Evolutionary conservation across 2,113 vertebrate genomes (phyloP).

Genomic region (Micronycteris hirsuta): DNA sequence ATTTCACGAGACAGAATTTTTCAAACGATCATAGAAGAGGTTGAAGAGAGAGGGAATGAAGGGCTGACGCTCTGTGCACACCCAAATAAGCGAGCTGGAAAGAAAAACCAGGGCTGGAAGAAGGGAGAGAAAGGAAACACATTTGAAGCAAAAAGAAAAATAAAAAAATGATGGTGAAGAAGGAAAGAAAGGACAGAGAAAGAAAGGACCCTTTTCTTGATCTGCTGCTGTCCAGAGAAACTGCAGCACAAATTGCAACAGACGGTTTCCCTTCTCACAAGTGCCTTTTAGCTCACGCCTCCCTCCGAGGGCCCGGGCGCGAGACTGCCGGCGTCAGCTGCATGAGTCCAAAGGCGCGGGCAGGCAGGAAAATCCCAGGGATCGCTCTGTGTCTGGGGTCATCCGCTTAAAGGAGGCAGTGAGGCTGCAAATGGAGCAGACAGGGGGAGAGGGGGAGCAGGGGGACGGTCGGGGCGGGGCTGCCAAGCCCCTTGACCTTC

Average conservation of each 20-base stretch:
- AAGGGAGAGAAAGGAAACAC: not conserved
- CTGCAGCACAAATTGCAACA: conserved; percentile 72
- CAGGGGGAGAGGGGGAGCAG: not conserved
- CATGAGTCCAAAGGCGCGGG: conserved; percentile 77
- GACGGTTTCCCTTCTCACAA: conserved; percentile 56
- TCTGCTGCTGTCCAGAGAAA: conserved; percentile 68
- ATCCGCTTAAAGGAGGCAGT: conserved; percentile 75
- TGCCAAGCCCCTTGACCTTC: conserved; percentile 74
- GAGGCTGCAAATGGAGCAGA: conserved; percentile 61
- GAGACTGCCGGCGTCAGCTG: conserved; percentile 72
- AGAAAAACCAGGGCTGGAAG: not conserved
- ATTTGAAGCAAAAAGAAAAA: not conserved
- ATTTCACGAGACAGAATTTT: not conserved
- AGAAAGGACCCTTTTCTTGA: conserved; percentile 45
- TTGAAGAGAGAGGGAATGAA: not conserved
- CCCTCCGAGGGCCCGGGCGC: conserved; percentile 63
- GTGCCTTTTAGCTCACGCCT: conserved; percentile 77
- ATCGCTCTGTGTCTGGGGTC: conserved; percentile 80
- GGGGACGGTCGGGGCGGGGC: not conserved
- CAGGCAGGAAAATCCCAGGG: conserved; percentile 81
- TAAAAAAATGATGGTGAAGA: not conserved
- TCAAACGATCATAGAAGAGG: not conserved
- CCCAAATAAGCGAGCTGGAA: not conserved
- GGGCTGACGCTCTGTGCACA: not conserved
- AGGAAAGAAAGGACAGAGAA: conserved; percentile 7